Evolutionary conservation across 2,113 vertebrate species (phyloP).

Genomic region (Cariama cristata): DNA sequence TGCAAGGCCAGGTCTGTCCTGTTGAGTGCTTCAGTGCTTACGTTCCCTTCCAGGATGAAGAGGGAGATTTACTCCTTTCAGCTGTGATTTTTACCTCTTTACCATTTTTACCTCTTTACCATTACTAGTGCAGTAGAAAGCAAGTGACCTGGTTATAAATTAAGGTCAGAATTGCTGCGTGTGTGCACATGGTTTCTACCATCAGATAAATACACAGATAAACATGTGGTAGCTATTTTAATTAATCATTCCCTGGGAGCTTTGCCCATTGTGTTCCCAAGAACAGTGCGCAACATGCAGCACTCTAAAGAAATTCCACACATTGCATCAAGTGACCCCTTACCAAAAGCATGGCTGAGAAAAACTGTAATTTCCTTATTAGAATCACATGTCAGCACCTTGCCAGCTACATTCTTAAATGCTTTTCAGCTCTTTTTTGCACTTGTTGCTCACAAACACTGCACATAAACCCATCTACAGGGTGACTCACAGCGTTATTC

Average conservation of each 20-base stretch:
- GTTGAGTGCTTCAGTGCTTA: background rate
- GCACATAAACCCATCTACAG: background rate
- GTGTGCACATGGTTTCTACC: background rate
- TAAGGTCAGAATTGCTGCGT: background rate
- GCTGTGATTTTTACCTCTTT: background rate
- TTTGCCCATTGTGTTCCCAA: conserved; percentile 5
- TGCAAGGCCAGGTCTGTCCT: background rate
- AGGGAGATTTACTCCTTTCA: background rate
- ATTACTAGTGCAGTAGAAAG: background rate
- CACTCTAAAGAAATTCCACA: conserved; percentile 13
- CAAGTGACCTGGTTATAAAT: background rate
- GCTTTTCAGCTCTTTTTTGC: background rate
- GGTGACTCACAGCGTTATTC: background rate
- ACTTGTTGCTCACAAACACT: conserved; percentile 9
- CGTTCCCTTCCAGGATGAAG: background rate
- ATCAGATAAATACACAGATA: conserved; percentile 41
- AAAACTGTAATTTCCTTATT: conserved; percentile 31
- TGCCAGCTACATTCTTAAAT: conserved; percentile 20
- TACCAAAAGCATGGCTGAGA: conserved; percentile 1
- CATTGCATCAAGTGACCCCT: conserved; percentile 3
- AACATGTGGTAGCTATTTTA: conserved; percentile 40
- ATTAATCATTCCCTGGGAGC: conserved; percentile 4
- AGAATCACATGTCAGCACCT: conserved; percentile 33
- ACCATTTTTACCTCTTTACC: background rate
- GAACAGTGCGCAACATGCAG: background rate